Conservation (phyloP, 1,140 invertebrate genomes). For the Pogonomyrmex barbatus region DNA sequence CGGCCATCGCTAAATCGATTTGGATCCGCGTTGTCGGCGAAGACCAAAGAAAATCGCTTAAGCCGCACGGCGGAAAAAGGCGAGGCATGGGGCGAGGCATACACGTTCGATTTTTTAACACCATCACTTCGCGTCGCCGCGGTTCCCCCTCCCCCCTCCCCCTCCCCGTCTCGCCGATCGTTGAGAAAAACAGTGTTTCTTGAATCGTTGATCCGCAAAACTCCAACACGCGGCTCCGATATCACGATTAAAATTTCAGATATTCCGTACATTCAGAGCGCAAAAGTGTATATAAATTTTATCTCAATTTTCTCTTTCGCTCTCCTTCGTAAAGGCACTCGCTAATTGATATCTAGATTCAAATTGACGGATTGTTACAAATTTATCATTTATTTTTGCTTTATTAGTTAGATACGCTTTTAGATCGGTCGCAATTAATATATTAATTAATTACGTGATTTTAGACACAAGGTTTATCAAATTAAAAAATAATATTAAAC, state of each 20-base stretch:
- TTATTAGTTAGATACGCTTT: not conserved
- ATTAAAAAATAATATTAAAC: too few species aligned
- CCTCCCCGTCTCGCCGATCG: not conserved
- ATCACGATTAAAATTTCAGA: not conserved
- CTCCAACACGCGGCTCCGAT: not conserved
- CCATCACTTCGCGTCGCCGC: not conserved
- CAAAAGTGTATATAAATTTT: not conserved
- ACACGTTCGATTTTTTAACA: slow-evolving; percentile 47
- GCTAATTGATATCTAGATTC: not conserved
- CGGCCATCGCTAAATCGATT: slow-evolving; percentile 55
- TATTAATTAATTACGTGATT: not conserved
- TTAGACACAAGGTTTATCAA: not conserved
- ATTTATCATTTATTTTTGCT: not conserved
- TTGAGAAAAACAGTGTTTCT: slow-evolving; percentile 43
- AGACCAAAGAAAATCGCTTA: slow-evolving; percentile 61
- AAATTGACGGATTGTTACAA: not conserved
- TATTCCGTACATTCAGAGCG: not conserved
- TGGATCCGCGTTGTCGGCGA: slow-evolving; percentile 55
- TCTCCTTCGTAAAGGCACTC: not conserved
- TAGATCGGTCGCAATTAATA: not conserved
- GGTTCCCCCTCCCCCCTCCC: too few species aligned
- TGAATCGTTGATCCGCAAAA: not conserved
- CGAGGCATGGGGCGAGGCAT: slow-evolving; percentile 29
- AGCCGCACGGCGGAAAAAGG: slow-evolving; percentile 43
- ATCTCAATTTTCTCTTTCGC: not conserved